Conservation (phyloP, 1,140 invertebrate genomes). For the Hylaeus volcanicus region DNA sequence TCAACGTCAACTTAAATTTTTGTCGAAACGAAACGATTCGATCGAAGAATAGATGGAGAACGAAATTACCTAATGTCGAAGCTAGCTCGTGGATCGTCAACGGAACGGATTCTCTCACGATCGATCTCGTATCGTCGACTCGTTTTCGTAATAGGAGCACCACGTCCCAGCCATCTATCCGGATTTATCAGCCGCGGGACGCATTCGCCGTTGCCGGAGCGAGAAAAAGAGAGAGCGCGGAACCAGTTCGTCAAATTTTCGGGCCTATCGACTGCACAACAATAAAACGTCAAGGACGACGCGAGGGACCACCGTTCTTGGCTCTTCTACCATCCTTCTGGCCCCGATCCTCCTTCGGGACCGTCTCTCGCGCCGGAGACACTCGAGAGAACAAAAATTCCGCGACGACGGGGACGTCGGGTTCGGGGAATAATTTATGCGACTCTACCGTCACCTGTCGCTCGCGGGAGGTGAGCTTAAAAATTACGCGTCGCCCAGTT, state of each 20-base stretch:
- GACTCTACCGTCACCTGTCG: background rate
- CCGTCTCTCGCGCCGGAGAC: background rate
- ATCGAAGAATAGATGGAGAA: too few species aligned
- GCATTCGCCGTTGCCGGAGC: constrained; percentile 37
- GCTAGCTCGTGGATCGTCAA: too few species aligned
- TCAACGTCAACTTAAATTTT: too few species aligned
- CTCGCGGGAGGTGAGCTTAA: background rate
- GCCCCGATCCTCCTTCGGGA: constrained; percentile 7
- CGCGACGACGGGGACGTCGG: background rate
- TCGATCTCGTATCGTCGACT: constrained; percentile 24
- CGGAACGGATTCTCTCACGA: constrained; percentile 18
- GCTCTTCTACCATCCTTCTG: constrained; percentile 11
- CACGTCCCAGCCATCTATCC: constrained; percentile 30
- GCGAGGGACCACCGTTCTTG: constrained; percentile 46
- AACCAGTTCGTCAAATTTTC: constrained; percentile 67
- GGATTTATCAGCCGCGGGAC: constrained; percentile 40
- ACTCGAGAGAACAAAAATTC: background rate
- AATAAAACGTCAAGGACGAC: constrained; percentile 59
- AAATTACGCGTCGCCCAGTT: too few species aligned
- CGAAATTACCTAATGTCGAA: too few species aligned
- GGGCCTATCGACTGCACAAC: constrained; percentile 60
- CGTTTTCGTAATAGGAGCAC: constrained; percentile 32
- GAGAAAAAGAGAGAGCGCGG: constrained; percentile 46
- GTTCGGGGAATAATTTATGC: background rate
- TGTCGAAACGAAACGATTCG: too few species aligned